Conservation (phyloP, 1,140 invertebrate genomes). For the Hestina assimilis region DNA sequence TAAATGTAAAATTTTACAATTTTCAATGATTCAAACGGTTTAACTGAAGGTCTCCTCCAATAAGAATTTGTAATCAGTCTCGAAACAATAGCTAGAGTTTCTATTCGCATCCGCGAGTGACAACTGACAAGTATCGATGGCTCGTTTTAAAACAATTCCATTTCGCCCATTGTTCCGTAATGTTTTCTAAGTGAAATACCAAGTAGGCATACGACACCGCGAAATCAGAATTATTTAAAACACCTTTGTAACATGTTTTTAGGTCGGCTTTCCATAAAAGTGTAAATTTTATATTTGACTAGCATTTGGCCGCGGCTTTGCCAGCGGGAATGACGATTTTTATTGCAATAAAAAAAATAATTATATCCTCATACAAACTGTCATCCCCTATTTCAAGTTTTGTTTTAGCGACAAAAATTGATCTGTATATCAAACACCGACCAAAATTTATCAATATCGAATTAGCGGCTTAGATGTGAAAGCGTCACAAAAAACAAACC, state of each 20-base stretch:
- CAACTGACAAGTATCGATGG: constrained; percentile 44
- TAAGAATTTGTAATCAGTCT: constrained; percentile 8
- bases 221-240: constrained; percentile 59
- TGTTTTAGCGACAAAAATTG: no score
- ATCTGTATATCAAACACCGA: no score
- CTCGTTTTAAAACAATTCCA: constrained; percentile 52
- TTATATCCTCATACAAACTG: no score
- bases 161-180: constrained; percentile 39
- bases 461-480: no score
- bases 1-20: no score
- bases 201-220: constrained; percentile 33
- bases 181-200: constrained; percentile 59
- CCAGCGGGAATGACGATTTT: no score
- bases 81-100: constrained; percentile 26
- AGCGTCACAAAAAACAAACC: no score
- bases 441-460: no score
- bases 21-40: background rate
- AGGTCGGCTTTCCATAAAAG: background rate
- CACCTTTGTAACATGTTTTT: constrained; percentile 24
- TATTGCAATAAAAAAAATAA: background rate
- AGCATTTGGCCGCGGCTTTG: no score
- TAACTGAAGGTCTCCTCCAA: background rate
- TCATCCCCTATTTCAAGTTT: no score
- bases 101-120: constrained; percentile 16
- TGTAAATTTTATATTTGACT: background rate